Conservation (phyloP, 2,113 vertebrate genomes). For the Sphyrna mokarran region DNA sequence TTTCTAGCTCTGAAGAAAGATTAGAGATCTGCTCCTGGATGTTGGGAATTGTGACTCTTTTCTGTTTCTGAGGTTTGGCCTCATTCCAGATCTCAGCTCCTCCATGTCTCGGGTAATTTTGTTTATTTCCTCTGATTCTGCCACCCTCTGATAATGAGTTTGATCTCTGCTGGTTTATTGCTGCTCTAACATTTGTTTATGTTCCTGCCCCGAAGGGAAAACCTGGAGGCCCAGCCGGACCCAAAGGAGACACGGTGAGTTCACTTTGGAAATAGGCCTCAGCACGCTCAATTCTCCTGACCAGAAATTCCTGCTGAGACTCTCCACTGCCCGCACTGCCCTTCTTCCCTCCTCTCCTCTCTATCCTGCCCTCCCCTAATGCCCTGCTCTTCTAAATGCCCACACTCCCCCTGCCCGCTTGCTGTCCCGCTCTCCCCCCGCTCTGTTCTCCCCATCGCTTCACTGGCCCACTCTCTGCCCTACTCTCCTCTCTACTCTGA, state of each 20-base stretch:
- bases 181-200: not conserved
- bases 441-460: no score
- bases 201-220: slow-evolving; percentile 48
- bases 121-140: not conserved
- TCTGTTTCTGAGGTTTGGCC: not conserved
- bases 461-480: no score
- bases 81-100: not conserved
- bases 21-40: not conserved
- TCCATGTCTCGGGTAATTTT: not conserved
- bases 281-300: not conserved
- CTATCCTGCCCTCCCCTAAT: no score
- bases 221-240: slow-evolving; percentile 53
- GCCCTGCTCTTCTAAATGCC: no score
- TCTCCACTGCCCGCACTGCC: no score
- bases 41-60: not conserved
- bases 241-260: slow-evolving; percentile 59
- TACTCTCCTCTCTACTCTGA: no score
- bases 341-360: no score
- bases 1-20: no score
- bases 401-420: no score
- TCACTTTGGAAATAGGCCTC: not conserved
- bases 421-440: no score
- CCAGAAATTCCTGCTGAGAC: not conserved
- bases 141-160: not conserved
- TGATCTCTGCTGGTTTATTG: not conserved